Percentiles rank a stretch among this genome's conserved stretches.
Evolutionary conservation across 2,113 vertebrate species (phyloP).

Genomic region (Trochalopteron elliotii): DNA sequence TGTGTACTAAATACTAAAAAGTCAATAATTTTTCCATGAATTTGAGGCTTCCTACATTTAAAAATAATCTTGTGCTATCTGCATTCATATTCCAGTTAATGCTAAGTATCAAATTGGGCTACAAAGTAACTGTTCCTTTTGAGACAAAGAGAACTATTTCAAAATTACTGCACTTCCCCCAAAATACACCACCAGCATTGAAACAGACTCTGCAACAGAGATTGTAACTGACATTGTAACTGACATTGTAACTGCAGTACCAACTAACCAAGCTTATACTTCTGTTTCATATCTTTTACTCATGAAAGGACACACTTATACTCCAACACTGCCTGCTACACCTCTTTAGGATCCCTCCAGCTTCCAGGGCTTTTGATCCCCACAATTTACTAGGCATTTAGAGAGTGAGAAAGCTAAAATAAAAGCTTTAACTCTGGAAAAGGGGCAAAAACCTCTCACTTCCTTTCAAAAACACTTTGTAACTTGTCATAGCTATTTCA

Average conservation of each 20-base stretch:
- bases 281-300: neutral
- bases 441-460: accelerated
- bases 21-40: neutral
- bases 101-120: neutral
- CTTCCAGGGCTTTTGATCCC: neutral
- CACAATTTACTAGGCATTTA: neutral
- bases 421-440: neutral
- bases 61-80: neutral
- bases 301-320: neutral
- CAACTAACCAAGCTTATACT: neutral
- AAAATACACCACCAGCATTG: neutral
- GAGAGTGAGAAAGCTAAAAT: neutral
- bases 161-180: neutral
- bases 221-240: neutral
- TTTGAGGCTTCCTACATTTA: neutral
- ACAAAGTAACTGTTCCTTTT: neutral
- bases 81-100: neutral
- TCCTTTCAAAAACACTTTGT: neutral
- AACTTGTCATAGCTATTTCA: neutral
- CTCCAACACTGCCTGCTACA: neutral
- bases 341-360: neutral
- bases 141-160: neutral
- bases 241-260: neutral
- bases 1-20: neutral
- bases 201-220: neutral